A percentile compares a stretch with the other conserved stretches of the same genome.
phyloP scores from a whole-genome alignment of 2,888 invertebrate species.

The Coremacera marginata region DNA sequence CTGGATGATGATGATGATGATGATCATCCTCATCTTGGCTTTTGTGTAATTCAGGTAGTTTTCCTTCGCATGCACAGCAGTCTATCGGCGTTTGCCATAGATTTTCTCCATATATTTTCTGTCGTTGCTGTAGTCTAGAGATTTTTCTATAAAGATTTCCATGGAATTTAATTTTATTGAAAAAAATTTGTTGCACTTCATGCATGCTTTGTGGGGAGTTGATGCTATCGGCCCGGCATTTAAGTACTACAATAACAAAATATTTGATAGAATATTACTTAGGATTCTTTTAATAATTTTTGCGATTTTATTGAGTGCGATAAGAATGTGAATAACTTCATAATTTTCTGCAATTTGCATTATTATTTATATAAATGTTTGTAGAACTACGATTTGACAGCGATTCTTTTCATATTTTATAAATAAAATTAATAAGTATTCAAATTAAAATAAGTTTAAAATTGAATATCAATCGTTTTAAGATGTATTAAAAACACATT shows the following conservation, averaged over 20 bases:
- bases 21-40: conserved; percentile 24
- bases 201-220: background rate
- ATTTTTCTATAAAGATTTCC: conserved; percentile 32
- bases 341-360: too few relatives aligned
- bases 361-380: too few relatives aligned
- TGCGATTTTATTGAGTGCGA: too few relatives aligned
- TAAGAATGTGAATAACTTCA: too few relatives aligned
- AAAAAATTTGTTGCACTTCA: conserved; percentile 36
- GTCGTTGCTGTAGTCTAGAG: conserved; percentile 1
- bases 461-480: too few relatives aligned
- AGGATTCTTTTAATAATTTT: background rate
- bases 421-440: too few relatives aligned
- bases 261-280: background rate
- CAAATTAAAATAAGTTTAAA: too few relatives aligned
- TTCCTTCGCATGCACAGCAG: conserved; percentile 36
- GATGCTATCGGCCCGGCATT: conserved; percentile 24
- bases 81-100: background rate
- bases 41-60: conserved; percentile 36
- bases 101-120: background rate
- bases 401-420: too few relatives aligned
- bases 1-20: conserved; percentile 16
- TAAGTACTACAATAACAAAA: background rate
- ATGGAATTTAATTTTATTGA: conserved; percentile 31
- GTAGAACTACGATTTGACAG: too few relatives aligned
- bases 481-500: too few relatives aligned